These are phyloP conservation scores for Aphelinus certus DNA, from an alignment of 1,140 invertebrate species.

Conservation along the genomic window DNA sequence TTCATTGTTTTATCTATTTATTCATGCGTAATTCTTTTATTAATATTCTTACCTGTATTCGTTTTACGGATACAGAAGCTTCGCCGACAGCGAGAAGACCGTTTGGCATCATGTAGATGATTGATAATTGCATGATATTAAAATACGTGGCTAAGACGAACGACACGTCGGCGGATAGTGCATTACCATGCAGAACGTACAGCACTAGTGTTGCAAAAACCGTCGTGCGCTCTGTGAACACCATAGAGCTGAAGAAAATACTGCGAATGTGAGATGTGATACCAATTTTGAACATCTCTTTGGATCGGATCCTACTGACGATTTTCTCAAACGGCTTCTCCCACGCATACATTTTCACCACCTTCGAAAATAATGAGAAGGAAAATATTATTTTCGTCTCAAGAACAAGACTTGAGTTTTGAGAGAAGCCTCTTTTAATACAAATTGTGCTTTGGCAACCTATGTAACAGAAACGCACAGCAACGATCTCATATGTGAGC, in stretches of 20 bases:
- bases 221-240: conserved; percentile 77
- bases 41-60: conserved; percentile 58
- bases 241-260: conserved; percentile 75
- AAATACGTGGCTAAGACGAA: conserved; percentile 74
- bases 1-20: neutral
- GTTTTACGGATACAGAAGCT: conserved; percentile 73
- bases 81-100: conserved; percentile 76
- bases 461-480: too few relatives aligned
- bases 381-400: too few relatives aligned
- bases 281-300: conserved; percentile 76
- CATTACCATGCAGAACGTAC: conserved; percentile 73
- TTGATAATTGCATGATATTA: conserved; percentile 71
- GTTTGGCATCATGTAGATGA: conserved; percentile 78
- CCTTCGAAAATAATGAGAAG: conserved; percentile 51
- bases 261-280: conserved; percentile 77
- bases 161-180: conserved; percentile 74
- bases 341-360: conserved; percentile 86
- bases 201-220: conserved; percentile 78
- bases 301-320: conserved; percentile 65
- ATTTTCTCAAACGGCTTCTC: conserved; percentile 75
- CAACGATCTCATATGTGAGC: too few relatives aligned
- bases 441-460: too few relatives aligned
- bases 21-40: conserved; percentile 15
- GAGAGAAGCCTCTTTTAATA: too few relatives aligned
- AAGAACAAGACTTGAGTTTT: too few relatives aligned